phyloP scores from a whole-genome alignment of 2,113 vertebrate genomes.

The Chamaea fasciata region DNA sequence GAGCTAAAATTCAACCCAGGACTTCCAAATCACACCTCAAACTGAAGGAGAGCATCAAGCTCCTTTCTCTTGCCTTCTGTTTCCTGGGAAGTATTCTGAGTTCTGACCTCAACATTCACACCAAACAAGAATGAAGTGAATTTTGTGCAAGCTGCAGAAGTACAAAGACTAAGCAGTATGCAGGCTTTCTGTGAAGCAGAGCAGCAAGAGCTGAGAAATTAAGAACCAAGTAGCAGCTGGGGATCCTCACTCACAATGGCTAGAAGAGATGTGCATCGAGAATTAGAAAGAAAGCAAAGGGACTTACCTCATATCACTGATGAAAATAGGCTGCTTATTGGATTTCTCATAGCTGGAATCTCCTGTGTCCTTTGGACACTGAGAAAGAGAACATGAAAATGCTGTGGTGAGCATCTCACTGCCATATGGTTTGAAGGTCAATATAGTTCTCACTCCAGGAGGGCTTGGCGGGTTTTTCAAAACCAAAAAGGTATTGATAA shows the following conservation, averaged over 20 bases:
- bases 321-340: background rate
- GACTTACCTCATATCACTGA: background rate
- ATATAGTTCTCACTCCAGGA: background rate
- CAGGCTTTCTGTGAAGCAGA: background rate
- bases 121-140: background rate
- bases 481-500: background rate
- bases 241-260: rapidly evolving
- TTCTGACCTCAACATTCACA: background rate
- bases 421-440: background rate
- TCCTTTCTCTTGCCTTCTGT: background rate
- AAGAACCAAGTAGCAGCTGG: background rate
- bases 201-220: background rate
- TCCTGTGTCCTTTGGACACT: background rate
- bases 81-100: background rate
- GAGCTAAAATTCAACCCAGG: background rate
- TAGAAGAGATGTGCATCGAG: rapidly evolving
- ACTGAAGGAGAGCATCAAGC: background rate
- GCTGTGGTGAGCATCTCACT: background rate
- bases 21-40: background rate
- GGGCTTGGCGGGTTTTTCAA: background rate
- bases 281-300: background rate
- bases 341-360: background rate
- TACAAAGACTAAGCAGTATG: background rate
- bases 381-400: background rate
- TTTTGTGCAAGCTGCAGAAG: background rate